A percentile compares a stretch with the other conserved stretches of the same genome.
phyloP scores from a whole-genome alignment of 2,797 vertebrate species.

The Dendrocincla tyrannina region DNA sequence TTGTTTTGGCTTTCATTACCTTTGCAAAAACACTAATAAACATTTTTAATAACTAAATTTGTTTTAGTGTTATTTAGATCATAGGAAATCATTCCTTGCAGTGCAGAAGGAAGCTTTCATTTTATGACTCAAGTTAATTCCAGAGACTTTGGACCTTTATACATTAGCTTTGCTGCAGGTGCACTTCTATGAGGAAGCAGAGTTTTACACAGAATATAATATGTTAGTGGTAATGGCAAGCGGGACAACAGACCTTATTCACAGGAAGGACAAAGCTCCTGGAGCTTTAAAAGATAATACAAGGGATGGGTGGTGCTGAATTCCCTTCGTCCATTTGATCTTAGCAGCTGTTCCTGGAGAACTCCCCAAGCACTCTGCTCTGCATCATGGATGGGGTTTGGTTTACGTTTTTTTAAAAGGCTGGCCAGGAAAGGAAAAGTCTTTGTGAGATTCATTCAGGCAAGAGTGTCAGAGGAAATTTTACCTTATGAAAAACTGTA shows the following conservation, averaged over 20 bases:
- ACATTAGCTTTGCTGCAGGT: not conserved
- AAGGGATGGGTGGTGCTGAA: slow-evolving; percentile 19
- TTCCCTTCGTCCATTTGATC: slow-evolving; percentile 70
- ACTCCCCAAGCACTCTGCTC: slow-evolving; percentile 50
- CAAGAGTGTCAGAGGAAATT: not conserved
- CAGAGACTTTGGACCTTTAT: not conserved
- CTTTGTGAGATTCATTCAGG: not conserved
- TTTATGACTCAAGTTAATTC: not conserved
- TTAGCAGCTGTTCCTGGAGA: slow-evolving; percentile 74
- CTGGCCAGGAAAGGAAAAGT: not conserved
- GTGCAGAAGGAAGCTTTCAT: not conserved
- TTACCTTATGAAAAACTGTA: not conserved
- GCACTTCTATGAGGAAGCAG: not conserved
- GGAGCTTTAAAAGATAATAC: slow-evolving; percentile 66
- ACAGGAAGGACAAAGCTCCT: slow-evolving; percentile 27
- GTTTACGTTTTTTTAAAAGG: not conserved
- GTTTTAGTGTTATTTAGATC: not conserved
- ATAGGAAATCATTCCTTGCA: not conserved
- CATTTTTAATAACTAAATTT: not conserved
- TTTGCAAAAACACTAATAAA: not conserved
- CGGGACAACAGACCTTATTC: not conserved
- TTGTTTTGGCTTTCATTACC: not conserved
- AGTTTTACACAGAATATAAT: not conserved
- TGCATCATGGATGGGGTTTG: not conserved
- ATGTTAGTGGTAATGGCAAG: not conserved